A percentile compares a stretch with the other conserved stretches of the same genome.
Evolutionary conservation across 2,113 vertebrate species (phyloP).

Genomic region (Talpa occidentalis): DNA sequence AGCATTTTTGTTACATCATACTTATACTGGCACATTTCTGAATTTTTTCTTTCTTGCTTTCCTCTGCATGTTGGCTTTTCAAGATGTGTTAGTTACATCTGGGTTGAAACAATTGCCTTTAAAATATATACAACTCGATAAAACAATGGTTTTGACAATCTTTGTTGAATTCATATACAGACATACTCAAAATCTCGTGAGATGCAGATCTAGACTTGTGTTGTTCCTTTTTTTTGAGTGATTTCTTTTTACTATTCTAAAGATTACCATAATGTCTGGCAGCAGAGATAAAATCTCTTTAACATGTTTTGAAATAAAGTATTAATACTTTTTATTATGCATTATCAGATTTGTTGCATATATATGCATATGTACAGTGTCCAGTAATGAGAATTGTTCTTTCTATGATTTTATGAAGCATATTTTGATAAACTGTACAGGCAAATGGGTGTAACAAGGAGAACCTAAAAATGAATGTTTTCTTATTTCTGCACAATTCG

Average conservation of each 20-base stretch:
- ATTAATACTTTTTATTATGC: neutral
- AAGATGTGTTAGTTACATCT: neutral
- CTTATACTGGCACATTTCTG: neutral
- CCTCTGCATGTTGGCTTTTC: neutral
- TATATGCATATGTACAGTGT: neutral
- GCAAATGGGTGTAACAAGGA: neutral
- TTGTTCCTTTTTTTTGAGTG: neutral
- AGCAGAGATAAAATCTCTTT: constrained; percentile 15
- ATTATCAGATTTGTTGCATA: neutral
- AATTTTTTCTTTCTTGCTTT: neutral
- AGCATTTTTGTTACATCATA: neutral
- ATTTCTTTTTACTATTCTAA: neutral
- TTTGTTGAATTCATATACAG: neutral
- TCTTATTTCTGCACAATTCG: constrained; percentile 3
- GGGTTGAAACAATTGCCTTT: neutral
- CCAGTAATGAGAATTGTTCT: neutral
- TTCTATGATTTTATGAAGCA: neutral
- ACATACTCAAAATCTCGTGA: neutral
- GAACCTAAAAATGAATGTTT: neutral
- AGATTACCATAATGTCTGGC: neutral
- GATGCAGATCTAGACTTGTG: neutral
- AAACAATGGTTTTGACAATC: neutral
- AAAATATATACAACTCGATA: constrained; percentile 11
- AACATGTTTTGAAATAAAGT: neutral
- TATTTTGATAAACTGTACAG: neutral